A percentile compares a stretch with the other conserved stretches of the same genome.
These are phyloP conservation scores for Melospiza georgiana DNA, from an alignment of 2,113 vertebrate genomes.

Conservation along the genomic window DNA sequence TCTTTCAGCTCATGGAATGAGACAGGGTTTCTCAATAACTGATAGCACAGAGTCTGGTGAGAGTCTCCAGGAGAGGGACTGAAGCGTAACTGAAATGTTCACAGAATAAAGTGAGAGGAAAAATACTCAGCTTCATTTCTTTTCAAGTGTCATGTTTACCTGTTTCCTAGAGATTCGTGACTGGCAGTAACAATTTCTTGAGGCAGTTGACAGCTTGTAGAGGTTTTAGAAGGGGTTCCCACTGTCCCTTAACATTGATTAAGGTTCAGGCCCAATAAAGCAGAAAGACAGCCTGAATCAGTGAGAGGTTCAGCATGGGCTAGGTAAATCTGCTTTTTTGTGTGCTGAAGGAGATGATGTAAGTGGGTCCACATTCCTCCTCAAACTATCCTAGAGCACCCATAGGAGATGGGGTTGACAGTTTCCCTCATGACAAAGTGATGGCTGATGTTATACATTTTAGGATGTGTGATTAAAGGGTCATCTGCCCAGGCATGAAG, in stretches of 20 bases:
- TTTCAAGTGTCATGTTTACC: background rate
- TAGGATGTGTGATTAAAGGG: background rate
- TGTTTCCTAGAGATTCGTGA: background rate
- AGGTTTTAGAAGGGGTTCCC: background rate
- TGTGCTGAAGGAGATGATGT: background rate
- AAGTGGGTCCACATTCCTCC: background rate
- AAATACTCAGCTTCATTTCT: background rate
- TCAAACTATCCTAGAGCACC: background rate
- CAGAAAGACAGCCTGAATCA: background rate
- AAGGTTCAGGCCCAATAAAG: background rate
- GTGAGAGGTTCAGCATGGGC: background rate
- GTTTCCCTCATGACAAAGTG: background rate
- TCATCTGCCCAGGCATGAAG: background rate
- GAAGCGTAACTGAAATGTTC: background rate
- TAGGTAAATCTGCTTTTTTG: background rate
- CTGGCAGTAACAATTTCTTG: background rate
- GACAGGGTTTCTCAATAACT: background rate
- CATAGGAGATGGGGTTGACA: accelerated
- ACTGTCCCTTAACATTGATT: background rate
- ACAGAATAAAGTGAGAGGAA: background rate
- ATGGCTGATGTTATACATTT: background rate
- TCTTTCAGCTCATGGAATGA: background rate
- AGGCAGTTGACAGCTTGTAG: background rate
- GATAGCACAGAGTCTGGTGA: background rate
- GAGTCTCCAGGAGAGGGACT: background rate